Base-by-base conservation (phyloP, 2,797 vertebrate species). In the Myotis daubentonii region DNA sequence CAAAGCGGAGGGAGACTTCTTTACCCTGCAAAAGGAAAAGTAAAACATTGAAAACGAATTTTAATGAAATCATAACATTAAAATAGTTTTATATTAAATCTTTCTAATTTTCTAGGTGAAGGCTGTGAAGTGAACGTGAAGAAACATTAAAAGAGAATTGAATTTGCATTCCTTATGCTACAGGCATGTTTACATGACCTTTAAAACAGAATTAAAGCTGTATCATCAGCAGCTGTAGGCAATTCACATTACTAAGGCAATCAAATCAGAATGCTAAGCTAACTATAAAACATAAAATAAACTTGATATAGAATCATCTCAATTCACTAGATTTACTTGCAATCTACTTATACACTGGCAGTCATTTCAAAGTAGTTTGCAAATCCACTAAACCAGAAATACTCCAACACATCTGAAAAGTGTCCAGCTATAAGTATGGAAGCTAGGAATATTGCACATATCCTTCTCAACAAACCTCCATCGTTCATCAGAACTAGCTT, bases 231-330 rank as follows among this genome's bases (percentile, higher is more conserved):
- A 98, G 98, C 98, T 98, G 98, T 97, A 98, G 98, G 98, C 98
- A 98, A 98, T 98, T 98, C 98, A 98, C 98, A 98, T 98, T 98
- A 98, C 98, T 97, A 98, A 98, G 97, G 97, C 98, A 98, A 98
- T 98, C 98, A 98, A 98, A 98, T 98, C 98, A 98, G 98, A 98
- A 98, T 98, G 97, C 98, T 98, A 98, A 98, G 98, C 98, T 98
- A 98, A 98, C 98, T 98, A 98, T 98, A 98, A 98, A 98, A 98
- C 98, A 98, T 98, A 98, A 98, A 98, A 98, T 98, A 98, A 98
- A 98, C 97, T 88, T 88, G 97, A 98, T 98, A 98, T 96, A 97
- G 97, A 97, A 97, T 97, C 95, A 96, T 95, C 97, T 97, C 98
- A 98, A 98, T 98, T 98, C 98, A 97, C 97, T 98, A 97, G 95